phyloP scores from a whole-genome alignment of 2,888 invertebrate species.

The Merodon equestris region DNA sequence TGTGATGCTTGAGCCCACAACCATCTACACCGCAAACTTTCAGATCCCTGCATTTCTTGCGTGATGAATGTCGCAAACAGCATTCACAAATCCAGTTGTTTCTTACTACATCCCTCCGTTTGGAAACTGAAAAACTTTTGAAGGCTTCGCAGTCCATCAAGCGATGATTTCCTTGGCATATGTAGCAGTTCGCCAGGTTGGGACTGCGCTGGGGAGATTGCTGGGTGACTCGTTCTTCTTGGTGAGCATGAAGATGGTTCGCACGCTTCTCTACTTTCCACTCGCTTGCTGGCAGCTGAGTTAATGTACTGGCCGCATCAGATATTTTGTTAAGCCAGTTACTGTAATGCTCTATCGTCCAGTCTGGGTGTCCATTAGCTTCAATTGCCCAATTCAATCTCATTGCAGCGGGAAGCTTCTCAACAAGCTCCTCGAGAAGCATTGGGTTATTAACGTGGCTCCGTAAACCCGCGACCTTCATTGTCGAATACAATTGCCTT shows the following conservation, averaged over 20 bases:
- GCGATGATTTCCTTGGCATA: conserved; percentile 6
- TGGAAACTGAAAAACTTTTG: neutral
- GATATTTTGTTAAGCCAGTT: neutral
- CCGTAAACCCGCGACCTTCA: conserved; percentile 1
- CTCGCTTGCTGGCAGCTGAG: neutral
- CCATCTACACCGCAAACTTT: conserved; percentile 21
- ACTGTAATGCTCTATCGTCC: neutral
- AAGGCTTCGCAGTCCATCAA: conserved; percentile 1
- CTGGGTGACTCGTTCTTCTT: neutral
- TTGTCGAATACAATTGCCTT: neutral
- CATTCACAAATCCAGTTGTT: neutral
- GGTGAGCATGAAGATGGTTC: conserved; percentile 1
- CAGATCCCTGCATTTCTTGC: conserved; percentile 8
- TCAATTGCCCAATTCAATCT: conserved; percentile 4
- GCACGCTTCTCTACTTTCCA: neutral
- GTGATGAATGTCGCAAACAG: conserved; percentile 12
- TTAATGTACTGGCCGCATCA: conserved; percentile 9
- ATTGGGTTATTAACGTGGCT: conserved; percentile 9
- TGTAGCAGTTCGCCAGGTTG: neutral
- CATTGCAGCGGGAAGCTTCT: conserved; percentile 3
- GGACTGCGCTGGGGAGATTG: neutral
- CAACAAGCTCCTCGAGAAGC: conserved; percentile 4
- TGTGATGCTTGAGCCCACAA: conserved; percentile 34
- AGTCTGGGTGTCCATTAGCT: neutral
- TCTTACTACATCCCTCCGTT: neutral